phyloP scores from a whole-genome alignment of 2,888 invertebrate genomes.

The Rhagonycha lutea region DNA sequence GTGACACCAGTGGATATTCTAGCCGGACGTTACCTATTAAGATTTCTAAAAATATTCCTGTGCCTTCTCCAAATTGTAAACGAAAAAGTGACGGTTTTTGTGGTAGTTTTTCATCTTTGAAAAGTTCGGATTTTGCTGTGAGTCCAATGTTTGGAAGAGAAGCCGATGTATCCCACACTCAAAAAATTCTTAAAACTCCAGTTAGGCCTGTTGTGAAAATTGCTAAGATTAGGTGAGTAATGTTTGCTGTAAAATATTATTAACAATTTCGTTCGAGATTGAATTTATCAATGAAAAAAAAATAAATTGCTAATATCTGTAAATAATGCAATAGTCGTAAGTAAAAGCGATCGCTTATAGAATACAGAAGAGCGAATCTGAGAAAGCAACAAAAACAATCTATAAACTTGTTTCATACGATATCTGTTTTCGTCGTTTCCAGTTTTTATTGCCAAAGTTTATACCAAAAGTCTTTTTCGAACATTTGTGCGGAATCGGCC shows the following conservation, averaged over 20 bases:
- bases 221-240: constrained; percentile 52
- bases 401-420: constrained; percentile 43
- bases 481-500: constrained; percentile 43
- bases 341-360: constrained; percentile 29
- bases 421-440: constrained; percentile 43
- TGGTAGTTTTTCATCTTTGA: constrained; percentile 48
- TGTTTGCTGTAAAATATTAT: background rate
- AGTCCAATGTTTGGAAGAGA: constrained; percentile 35
- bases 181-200: constrained; percentile 48
- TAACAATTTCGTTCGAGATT: background rate
- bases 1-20: background rate
- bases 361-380: constrained; percentile 36
- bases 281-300: background rate
- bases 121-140: constrained; percentile 48
- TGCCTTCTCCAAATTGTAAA: constrained; percentile 32
- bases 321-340: constrained; percentile 41
- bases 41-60: constrained; percentile 14
- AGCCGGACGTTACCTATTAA: constrained; percentile 20
- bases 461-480: constrained; percentile 38
- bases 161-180: constrained; percentile 32
- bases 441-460: constrained; percentile 36
- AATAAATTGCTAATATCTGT: constrained; percentile 6
- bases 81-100: constrained; percentile 32
- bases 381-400: constrained; percentile 38
- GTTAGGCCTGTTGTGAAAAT: constrained; percentile 50